Conservation (phyloP, 2,797 vertebrate species). For the Peromyscus nudipes region DNA sequence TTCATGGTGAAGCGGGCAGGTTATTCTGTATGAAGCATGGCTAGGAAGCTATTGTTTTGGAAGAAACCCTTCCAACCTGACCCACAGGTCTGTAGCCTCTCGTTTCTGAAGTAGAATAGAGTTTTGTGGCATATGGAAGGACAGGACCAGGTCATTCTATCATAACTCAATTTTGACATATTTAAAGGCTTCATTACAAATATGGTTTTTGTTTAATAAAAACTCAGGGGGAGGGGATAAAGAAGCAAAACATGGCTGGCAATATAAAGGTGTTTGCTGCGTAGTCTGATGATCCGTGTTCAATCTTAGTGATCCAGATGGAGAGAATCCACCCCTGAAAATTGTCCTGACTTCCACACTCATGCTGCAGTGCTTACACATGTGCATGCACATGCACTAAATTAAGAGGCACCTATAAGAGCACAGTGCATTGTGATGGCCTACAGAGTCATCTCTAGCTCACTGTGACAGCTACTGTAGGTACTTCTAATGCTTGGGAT, state of each 20-base stretch:
- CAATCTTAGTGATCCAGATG: background rate
- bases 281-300: background rate
- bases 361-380: background rate
- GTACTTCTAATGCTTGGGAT: conserved; percentile 18
- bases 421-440: background rate
- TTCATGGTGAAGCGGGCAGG: background rate
- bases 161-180: background rate
- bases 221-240: background rate
- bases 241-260: background rate
- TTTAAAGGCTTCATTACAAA: background rate
- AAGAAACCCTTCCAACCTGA: background rate
- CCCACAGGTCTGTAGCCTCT: background rate
- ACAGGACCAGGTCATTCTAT: background rate
- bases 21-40: background rate
- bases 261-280: background rate
- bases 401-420: background rate
- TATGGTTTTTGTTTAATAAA: background rate
- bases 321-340: background rate
- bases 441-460: background rate
- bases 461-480: background rate
- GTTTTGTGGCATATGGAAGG: background rate
- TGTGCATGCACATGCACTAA: background rate
- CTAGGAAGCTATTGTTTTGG: background rate
- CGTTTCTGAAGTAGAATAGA: background rate
- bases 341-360: background rate